phyloP scores from a whole-genome alignment of 2,113 vertebrate species.

The Cinclus mexicanus region DNA sequence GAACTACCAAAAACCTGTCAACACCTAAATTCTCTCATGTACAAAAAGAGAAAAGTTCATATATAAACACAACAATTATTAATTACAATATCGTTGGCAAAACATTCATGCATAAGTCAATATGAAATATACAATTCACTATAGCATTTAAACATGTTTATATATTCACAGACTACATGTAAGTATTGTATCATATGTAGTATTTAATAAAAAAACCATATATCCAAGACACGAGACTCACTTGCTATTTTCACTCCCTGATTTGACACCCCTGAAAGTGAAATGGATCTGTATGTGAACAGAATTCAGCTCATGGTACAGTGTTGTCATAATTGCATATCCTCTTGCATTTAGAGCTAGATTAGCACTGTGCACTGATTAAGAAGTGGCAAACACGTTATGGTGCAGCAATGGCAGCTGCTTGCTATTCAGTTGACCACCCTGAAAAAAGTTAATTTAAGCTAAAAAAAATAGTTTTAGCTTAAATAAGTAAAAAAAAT shows the following conservation, averaged over 20 bases:
- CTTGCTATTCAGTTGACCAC: background rate
- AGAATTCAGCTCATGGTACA: background rate
- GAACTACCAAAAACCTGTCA: background rate
- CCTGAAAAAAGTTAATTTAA: slow-evolving; percentile 1
- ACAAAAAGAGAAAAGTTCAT: background rate
- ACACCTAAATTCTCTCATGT: background rate
- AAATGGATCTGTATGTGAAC: background rate
- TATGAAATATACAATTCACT: background rate
- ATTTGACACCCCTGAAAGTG: background rate
- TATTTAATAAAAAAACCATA: background rate
- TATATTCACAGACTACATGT: background rate
- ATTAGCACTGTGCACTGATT: background rate
- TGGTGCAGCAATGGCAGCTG: background rate
- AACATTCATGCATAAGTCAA: background rate
- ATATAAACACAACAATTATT: background rate
- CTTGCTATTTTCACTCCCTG: background rate
- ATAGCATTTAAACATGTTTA: background rate
- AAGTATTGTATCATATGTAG: fast-evolving
- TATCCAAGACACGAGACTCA: background rate
- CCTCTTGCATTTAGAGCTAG: background rate
- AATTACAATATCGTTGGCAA: background rate
- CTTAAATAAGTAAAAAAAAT: no score
- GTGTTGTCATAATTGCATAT: background rate
- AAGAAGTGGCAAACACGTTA: background rate
- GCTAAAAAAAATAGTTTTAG: background rate